A percentile compares a stretch with the other conserved stretches of the same genome.
Evolutionary conservation across 1,140 invertebrate species (phyloP).

Genomic region (Sipha flava): DNA sequence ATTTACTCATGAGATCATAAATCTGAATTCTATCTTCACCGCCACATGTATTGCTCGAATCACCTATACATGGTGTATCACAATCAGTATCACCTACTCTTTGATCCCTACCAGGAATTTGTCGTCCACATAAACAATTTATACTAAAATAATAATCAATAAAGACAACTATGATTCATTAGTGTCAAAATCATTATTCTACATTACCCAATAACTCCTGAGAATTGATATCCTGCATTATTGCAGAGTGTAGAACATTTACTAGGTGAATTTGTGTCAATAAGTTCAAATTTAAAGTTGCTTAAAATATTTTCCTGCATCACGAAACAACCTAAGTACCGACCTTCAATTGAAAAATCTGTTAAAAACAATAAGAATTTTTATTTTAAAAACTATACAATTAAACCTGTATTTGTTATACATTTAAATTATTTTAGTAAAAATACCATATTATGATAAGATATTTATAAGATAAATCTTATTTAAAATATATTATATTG

Average conservation of each 20-base stretch:
- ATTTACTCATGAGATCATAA: background rate
- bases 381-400: no score
- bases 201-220: constrained; percentile 5
- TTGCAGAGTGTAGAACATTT: constrained; percentile 36
- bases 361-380: background rate
- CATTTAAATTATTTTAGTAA: no score
- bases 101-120: constrained; percentile 46
- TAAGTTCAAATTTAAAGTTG: constrained; percentile 30
- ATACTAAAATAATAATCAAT: constrained; percentile 50
- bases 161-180: background rate
- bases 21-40: constrained; percentile 67
- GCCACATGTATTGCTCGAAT: constrained; percentile 65
- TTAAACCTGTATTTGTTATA: no score
- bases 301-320: constrained; percentile 12
- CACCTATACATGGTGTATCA: constrained; percentile 72
- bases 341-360: background rate
- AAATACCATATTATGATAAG: no score
- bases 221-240: constrained; percentile 15
- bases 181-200: background rate
- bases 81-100: constrained; percentile 48
- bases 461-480: no score
- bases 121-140: constrained; percentile 86
- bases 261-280: constrained; percentile 34
- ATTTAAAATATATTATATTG: no score
- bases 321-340: constrained; percentile 35